A percentile compares a stretch with the other conserved stretches of the same genome.
These are phyloP conservation scores for Pempheris klunzingeri DNA, from an alignment of 2,797 vertebrate genomes.

Conservation along the genomic window DNA sequence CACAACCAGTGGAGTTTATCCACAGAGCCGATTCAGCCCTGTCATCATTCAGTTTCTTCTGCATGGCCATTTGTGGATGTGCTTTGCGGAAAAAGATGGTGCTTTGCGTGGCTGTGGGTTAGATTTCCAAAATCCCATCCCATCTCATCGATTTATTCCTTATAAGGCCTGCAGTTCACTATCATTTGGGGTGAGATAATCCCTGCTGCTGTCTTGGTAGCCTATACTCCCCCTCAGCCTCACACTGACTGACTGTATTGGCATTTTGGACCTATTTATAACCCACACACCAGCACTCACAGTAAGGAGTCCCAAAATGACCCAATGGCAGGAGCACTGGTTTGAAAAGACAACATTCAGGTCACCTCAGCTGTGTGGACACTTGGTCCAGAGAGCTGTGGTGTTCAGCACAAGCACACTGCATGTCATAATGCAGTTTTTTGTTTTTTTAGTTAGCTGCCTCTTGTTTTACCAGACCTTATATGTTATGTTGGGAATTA, in stretches of 20 bases:
- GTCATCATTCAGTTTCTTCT: background rate
- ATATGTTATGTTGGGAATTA: background rate
- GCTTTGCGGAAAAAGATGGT: background rate
- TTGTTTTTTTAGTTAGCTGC: background rate
- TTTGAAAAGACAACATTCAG: background rate
- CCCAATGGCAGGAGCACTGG: constrained; percentile 14
- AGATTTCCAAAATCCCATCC: constrained; percentile 38
- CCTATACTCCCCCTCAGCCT: constrained; percentile 25
- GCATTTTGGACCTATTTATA: constrained; percentile 64
- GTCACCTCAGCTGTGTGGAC: constrained; percentile 9
- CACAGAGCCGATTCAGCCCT: background rate
- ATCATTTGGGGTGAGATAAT: constrained; percentile 66
- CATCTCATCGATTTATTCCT: constrained; percentile 50
- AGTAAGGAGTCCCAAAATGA: constrained; percentile 45
- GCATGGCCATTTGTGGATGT: background rate
- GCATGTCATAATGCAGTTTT: constrained; percentile 1
- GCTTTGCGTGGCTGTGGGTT: background rate
- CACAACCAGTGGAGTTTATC: constrained; percentile 13
- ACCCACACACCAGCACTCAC: constrained; percentile 41
- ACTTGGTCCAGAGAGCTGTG: background rate
- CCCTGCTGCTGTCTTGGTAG: constrained; percentile 45
- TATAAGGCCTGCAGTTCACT: constrained; percentile 58
- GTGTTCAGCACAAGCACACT: background rate
- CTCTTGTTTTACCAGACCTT: background rate
- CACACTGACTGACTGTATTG: constrained; percentile 41